Evolutionary conservation across 2,113 vertebrate genomes (phyloP).

Genomic region (Bufo bufo): DNA sequence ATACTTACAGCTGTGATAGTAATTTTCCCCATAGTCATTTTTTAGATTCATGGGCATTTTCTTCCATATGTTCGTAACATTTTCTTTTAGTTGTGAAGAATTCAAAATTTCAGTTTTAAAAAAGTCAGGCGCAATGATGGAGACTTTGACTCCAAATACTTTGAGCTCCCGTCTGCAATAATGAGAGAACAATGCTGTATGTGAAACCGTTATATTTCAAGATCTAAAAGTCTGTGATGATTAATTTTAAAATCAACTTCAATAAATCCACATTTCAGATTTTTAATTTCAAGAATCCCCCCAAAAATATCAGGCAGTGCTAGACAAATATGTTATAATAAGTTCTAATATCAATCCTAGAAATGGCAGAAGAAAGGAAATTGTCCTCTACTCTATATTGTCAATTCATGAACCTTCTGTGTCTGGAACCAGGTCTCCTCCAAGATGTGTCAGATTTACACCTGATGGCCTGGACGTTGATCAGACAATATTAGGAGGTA

Average conservation of each 20-base stretch:
- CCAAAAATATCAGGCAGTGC: too few relatives aligned
- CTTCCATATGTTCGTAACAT: constrained; percentile 62
- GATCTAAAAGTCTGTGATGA: too few relatives aligned
- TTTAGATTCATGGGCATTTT: constrained; percentile 63
- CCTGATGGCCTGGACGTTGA: not conserved
- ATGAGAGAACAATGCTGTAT: not conserved
- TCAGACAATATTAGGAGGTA: too few relatives aligned
- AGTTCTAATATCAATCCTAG: not conserved
- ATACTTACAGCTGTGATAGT: constrained; percentile 69
- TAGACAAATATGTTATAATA: too few relatives aligned
- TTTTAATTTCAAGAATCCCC: too few relatives aligned
- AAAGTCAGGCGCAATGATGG: constrained; percentile 73
- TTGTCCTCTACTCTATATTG: not conserved
- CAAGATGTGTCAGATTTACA: not conserved
- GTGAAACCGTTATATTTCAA: too few relatives aligned
- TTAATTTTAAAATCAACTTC: too few relatives aligned
- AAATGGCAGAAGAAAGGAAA: not conserved
- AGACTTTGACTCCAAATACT: constrained; percentile 74
- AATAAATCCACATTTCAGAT: too few relatives aligned
- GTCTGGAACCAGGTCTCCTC: not conserved
- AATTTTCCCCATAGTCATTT: constrained; percentile 70
- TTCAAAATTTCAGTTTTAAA: constrained; percentile 68
- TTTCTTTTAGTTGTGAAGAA: fast-evolving
- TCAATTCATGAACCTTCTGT: too few relatives aligned
- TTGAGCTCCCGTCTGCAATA: constrained; percentile 70